A percentile compares a stretch with the other conserved stretches of the same genome.
phyloP scores from a whole-genome alignment of 2,888 invertebrate genomes.

The Synergus japonicus region DNA sequence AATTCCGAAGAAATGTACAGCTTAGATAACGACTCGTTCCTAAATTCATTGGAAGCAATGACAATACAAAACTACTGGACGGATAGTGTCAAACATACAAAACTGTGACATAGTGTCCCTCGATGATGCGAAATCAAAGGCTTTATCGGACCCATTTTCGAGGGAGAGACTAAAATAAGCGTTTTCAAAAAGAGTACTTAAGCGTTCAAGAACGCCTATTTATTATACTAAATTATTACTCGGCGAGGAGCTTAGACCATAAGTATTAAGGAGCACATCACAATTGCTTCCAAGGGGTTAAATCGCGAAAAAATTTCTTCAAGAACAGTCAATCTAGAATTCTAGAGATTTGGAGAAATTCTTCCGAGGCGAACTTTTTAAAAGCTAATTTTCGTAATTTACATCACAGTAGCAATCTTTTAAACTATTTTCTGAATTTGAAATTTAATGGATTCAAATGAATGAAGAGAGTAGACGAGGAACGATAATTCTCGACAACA shows the following conservation, averaged over 20 bases:
- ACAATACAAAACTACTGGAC: conserved; percentile 97
- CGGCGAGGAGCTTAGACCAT: neutral
- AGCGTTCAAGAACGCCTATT: conserved; percentile 37
- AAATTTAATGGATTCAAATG: neutral
- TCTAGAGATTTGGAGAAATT: conserved; percentile 11
- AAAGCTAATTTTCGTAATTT: neutral
- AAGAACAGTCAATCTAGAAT: neutral
- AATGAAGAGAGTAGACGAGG: neutral
- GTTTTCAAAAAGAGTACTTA: conserved; percentile 35
- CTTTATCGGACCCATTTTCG: conserved; percentile 26
- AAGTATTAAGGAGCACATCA: conserved; percentile 28
- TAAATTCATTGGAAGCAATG: conserved; percentile 95
- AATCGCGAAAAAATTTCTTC: neutral
- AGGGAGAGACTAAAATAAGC: conserved; percentile 31
- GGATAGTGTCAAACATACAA: conserved; percentile 93
- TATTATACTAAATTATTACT: conserved; percentile 35
- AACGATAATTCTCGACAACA: neutral
- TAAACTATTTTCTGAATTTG: conserved; percentile 16
- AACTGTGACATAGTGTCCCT: conserved; percentile 81
- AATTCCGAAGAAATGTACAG: conserved; percentile 97
- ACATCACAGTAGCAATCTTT: neutral
- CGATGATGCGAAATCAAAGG: conserved; percentile 38
- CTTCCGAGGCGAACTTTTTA: neutral
- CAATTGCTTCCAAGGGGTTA: conserved; percentile 2
- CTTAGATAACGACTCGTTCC: conserved; percentile 94